phyloP scores from a whole-genome alignment of 1,140 invertebrate genomes.

The Drosophila lacteicornis region DNA sequence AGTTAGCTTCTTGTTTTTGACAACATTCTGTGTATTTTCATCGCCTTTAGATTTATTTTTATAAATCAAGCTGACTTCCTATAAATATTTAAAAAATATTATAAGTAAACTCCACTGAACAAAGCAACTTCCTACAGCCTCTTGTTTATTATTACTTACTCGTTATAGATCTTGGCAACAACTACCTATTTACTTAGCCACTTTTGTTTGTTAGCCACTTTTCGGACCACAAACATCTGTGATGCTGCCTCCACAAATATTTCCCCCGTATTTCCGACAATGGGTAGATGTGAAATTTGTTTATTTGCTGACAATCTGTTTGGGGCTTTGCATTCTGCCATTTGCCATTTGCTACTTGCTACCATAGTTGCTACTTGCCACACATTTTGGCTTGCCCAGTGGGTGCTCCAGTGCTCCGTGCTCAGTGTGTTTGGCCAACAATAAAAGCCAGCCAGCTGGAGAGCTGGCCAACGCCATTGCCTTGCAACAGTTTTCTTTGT shows the following conservation, averaged over 20 bases:
- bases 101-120: neutral
- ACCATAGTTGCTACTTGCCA: slow-evolving; percentile 28
- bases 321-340: slow-evolving; percentile 35
- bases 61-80: neutral
- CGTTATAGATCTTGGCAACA: slow-evolving; percentile 12
- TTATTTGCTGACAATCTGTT: slow-evolving; percentile 50
- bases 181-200: slow-evolving; percentile 28
- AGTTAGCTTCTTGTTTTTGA: neutral
- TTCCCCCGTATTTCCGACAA: neutral
- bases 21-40: neutral
- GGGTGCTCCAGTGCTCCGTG: slow-evolving; percentile 27
- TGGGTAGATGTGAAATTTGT: slow-evolving; percentile 41
- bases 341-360: slow-evolving; percentile 30
- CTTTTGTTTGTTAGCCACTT: slow-evolving; percentile 43
- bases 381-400: slow-evolving; percentile 32
- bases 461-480: slow-evolving; percentile 23
- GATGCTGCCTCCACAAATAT: slow-evolving; percentile 33
- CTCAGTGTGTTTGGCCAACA: slow-evolving; percentile 46
- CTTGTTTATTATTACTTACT: slow-evolving; percentile 5
- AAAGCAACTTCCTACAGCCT: neutral
- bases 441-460: slow-evolving; percentile 55
- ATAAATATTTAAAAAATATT: slow-evolving; percentile 1
- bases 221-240: slow-evolving; percentile 42
- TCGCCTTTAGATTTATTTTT: no score
- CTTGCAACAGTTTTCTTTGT: slow-evolving; percentile 58